Evolutionary conservation across 2,113 vertebrate species (phyloP).

Genomic region (Meles meles): DNA sequence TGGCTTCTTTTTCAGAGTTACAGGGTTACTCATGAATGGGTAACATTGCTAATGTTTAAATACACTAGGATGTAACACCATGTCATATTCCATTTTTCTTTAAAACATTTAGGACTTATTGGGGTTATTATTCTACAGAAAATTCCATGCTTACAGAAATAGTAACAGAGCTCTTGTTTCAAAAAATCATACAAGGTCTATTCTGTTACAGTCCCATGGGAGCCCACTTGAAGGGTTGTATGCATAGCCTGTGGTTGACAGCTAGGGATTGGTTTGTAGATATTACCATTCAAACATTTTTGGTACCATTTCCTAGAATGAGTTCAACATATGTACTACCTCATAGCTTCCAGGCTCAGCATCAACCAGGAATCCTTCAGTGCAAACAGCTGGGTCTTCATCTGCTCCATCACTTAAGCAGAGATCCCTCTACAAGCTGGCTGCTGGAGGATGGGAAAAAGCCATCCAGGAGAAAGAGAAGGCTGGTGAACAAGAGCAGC

Average conservation of each 20-base stretch:
- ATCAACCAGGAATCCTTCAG: neutral
- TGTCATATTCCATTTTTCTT: slow-evolving; percentile 10
- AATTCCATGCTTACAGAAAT: neutral
- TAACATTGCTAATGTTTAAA: slow-evolving; percentile 34
- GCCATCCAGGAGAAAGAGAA: neutral
- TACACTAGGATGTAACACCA: neutral
- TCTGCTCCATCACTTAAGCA: neutral
- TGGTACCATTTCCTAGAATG: neutral
- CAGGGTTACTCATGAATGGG: neutral
- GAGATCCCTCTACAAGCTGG: neutral
- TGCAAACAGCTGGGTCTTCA: neutral
- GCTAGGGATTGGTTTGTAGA: neutral
- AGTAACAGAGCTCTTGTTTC: neutral
- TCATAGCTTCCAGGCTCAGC: neutral
- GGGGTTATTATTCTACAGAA: neutral
- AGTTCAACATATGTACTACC: neutral
- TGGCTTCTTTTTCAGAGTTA: slow-evolving; percentile 20
- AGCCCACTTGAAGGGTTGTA: neutral
- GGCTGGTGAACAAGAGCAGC: neutral
- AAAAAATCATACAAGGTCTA: neutral
- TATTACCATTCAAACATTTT: neutral
- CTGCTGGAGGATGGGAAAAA: neutral
- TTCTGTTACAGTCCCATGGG: neutral
- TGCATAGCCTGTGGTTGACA: neutral
- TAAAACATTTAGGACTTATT: neutral